A percentile compares a stretch with the other conserved stretches of the same genome.
Evolutionary conservation across 2,113 vertebrate genomes (phyloP).

Genomic region (Xiphophorus hellerii): DNA sequence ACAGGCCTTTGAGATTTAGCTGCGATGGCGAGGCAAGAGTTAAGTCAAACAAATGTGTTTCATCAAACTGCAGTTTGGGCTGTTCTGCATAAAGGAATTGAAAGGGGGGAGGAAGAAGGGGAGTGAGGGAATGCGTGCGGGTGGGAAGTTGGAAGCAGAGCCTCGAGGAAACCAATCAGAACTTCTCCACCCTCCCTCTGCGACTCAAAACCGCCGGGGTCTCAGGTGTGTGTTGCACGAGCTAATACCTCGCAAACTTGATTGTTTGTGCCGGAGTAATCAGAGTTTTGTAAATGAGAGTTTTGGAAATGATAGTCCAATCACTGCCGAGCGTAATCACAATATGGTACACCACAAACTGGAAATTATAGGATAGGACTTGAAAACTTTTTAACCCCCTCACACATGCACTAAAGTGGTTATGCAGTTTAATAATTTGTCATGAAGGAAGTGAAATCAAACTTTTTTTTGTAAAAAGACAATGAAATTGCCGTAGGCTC

Average conservation of each 20-base stretch:
- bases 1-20: slow-evolving; percentile 69
- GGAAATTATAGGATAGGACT: slow-evolving; percentile 36
- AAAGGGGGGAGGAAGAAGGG: slow-evolving; percentile 38
- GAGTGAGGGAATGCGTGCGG: slow-evolving; percentile 76
- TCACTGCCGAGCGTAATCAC: slow-evolving; percentile 68
- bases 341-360: slow-evolving; percentile 39
- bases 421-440: slow-evolving; percentile 38
- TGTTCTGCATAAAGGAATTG: slow-evolving; percentile 79
- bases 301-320: slow-evolving; percentile 71
- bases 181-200: slow-evolving; percentile 71
- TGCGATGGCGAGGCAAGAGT: slow-evolving; percentile 72
- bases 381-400: slow-evolving; percentile 24
- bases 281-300: slow-evolving; percentile 71
- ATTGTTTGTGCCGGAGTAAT: slow-evolving; percentile 77
- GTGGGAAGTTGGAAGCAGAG: slow-evolving; percentile 70
- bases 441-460: slow-evolving; percentile 24
- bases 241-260: slow-evolving; percentile 77
- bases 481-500: slow-evolving; percentile 14
- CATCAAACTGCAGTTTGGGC: slow-evolving; percentile 81
- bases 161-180: slow-evolving; percentile 81
- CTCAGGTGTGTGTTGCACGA: slow-evolving; percentile 79
- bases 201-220: slow-evolving; percentile 74
- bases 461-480: slow-evolving; percentile 33
- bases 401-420: slow-evolving; percentile 1
- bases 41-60: slow-evolving; percentile 85